Percentiles rank a stretch among this genome's conserved stretches.
These are phyloP conservation scores for Oncopodura yosiiana DNA, from an alignment of 1,140 invertebrate species.

Conservation along the genomic window DNA sequence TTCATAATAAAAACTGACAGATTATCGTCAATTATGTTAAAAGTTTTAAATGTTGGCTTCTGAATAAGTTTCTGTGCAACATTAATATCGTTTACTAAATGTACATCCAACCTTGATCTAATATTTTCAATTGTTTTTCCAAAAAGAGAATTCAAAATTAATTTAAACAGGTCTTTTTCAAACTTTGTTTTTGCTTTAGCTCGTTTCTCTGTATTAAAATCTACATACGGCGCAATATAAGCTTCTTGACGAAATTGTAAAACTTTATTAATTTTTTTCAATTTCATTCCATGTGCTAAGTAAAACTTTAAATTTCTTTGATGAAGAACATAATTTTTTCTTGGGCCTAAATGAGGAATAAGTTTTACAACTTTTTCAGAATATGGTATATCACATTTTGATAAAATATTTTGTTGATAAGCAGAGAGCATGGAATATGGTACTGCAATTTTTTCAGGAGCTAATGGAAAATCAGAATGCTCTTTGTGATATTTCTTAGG, in stretches of 20 bases:
- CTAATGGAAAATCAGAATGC: conserved; percentile 35
- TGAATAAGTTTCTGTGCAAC: not conserved
- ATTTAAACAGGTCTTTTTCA: conserved; percentile 38
- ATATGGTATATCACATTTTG: conserved; percentile 1
- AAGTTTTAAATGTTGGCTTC: conserved; percentile 1
- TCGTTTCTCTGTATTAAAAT: conserved; percentile 40
- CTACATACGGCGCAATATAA: conserved; percentile 43
- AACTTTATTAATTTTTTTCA: conserved; percentile 45
- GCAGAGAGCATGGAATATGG: not conserved
- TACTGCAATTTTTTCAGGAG: conserved; percentile 16
- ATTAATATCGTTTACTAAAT: not conserved
- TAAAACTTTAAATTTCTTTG: conserved; percentile 45
- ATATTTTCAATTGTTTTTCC: conserved; percentile 37
- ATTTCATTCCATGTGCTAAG: conserved; percentile 41
- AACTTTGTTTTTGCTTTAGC: conserved; percentile 29
- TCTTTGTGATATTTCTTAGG: conserved; percentile 31
- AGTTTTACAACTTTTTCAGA: conserved; percentile 28
- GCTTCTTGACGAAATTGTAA: conserved; percentile 43
- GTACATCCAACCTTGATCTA: conserved; percentile 22
- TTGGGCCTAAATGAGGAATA: conserved; percentile 29
- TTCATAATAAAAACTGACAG: conserved; percentile 3
- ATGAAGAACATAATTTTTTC: conserved; percentile 45
- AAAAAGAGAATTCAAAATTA: conserved; percentile 36
- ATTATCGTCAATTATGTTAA: conserved; percentile 2
- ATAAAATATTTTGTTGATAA: not conserved